Base-by-base conservation (phyloP, 2,113 vertebrate genomes). In the Promerops cafer region DNA sequence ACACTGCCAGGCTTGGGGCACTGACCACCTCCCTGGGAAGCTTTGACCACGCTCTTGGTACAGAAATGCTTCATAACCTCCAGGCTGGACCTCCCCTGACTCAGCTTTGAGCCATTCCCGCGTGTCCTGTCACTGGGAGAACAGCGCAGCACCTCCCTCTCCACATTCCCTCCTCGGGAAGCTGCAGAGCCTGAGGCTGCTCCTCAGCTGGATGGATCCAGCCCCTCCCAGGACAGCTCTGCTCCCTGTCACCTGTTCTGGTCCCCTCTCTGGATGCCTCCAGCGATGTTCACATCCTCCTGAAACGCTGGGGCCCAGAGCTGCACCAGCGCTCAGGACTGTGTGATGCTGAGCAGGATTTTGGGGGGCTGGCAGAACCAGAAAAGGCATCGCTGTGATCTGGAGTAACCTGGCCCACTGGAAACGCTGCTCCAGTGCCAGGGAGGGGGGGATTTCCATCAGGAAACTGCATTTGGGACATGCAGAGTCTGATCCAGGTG, bases 321-420 rank as follows among this genome's bases (percentile, higher is more conserved):
- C 61, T 18, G 54, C 54, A 17, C 27, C 4, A 13, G 17, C 2
- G 1, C 39, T 33, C 20, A 3, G 33, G 7, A 2, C 3, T 47
- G 37, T 0, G 3, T 13, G 14, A 24, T 7, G 33, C 30, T 40
- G 24, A 16, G 24, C 3, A 1, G 33, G 13, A 3, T 31, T 27
- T 42, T 2, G 35, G 30, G 56, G 40, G 30, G 17, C 10, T 33
- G 70, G 35, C 7, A 19, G 5, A 5, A 12, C 17, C 16, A 37
- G 16, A 24, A 42, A 65, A 65, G 35, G 33, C 17, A 18, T 35
- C 6, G 14, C 11, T 24, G 57, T 5, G 26, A 30, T 18, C n/a
- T 27, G 50, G 50, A 64, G 33, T 30, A 10, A 42, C 35, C 1
- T 2, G 23, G 28, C 11, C 21, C 7, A 1, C 45, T 44, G 69